A percentile compares a stretch with the other conserved stretches of the same genome.
Evolutionary conservation across 64 coral and sea anemone species (phyloP).

Genomic region (Montipora foliosa): DNA sequence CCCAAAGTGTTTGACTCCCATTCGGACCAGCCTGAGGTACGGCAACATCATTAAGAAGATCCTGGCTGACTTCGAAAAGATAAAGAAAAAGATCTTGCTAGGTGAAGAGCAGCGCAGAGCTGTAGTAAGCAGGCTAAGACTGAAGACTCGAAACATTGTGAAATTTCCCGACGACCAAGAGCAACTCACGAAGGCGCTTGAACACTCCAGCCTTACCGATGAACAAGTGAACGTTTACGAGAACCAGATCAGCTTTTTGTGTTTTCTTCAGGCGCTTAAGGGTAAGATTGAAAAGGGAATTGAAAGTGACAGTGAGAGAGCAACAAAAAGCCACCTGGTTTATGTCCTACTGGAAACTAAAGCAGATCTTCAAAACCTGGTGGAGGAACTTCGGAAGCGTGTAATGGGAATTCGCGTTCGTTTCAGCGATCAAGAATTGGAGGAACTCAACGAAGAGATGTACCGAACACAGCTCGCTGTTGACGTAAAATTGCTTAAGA

Average conservation of each 20-base stretch:
- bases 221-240: conserved; percentile 69
- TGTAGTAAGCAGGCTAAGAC: background rate
- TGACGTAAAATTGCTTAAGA: background rate
- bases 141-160: background rate
- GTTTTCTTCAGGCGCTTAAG: background rate
- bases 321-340: background rate
- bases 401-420: conserved; percentile 37
- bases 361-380: background rate
- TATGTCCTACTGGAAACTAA: background rate
- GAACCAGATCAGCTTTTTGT: conserved; percentile 69
- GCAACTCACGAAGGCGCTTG: background rate
- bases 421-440: conserved; percentile 78
- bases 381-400: conserved; percentile 12
- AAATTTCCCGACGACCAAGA: background rate
- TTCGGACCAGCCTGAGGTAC: conserved; percentile 67
- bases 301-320: background rate
- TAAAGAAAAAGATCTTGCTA: conserved; percentile 33
- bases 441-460: conserved; percentile 79
- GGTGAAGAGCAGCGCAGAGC: background rate
- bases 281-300: background rate
- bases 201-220: background rate
- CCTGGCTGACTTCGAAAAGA: conserved; percentile 43
- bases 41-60: conserved; percentile 71
- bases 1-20: conserved; percentile 57
- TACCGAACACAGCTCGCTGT: conserved; percentile 19